Evolutionary conservation across 1,140 invertebrate species (phyloP), one percentile per base, ranked within the genome.

Genomic region (Oedothorax gibbosus): DNA sequence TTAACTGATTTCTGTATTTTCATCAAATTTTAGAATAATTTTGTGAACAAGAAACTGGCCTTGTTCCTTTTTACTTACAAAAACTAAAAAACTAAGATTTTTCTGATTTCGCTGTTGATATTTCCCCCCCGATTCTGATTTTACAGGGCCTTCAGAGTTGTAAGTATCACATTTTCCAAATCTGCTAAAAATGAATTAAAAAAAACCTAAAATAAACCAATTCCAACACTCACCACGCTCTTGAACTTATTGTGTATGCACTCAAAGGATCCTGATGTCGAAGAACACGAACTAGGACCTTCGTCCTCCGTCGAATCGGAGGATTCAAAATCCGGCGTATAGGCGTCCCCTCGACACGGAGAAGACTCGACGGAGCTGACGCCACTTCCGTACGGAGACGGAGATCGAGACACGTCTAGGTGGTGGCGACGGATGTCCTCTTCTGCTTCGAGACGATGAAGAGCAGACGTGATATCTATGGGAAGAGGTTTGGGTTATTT

Each of bases 251-350:
- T 80, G 15, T 86, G 64, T 20, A 81, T 69, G 18, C 86, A 85
- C 53, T 86, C 68, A 75, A 87, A 80, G n/a, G 76, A 81, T n/a
- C 78, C 84, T 18, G 85, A 85, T 15, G 87, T 85, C 7, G 83
- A 87, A 80, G 49, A 73, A 60, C 72, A 66, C 35, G 85, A 87
- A 51, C 66, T 82, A 94, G 68, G 94, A 62, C 82, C 85, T 21
- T 21, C 54, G 64, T 83, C 80, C 10, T 7, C 53, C 18, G 87
- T 87, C 35, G 35, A 35, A 18, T 86, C 87, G 73, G 89, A 88
- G 7, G 87, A 88, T 20, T 86, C 85, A 83, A 89, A 90, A 65
- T 89, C 89, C 18, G 89, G 90, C n/a, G 88, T 89, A 85, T 89
- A 87, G 9, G 60, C 64, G 12, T 86, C 82, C 5, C 35, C 35